These are phyloP conservation scores for Cyprinodon diabolis DNA, from an alignment of 2,797 vertebrate species.

Conservation along the genomic window DNA sequence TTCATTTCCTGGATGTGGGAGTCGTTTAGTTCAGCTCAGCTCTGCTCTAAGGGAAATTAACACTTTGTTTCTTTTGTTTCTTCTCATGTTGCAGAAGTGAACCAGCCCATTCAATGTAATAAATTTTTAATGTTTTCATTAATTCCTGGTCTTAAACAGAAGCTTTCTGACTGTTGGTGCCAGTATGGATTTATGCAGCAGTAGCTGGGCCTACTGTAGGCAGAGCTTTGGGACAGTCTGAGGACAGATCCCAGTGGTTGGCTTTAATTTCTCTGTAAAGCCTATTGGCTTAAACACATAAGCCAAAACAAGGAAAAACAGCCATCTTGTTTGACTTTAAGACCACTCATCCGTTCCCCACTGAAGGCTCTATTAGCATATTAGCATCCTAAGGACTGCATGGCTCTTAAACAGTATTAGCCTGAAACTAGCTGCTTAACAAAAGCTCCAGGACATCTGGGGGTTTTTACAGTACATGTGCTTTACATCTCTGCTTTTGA, in stretches of 20 bases:
- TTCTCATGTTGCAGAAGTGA: conserved; percentile 2
- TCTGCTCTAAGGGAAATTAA: neutral
- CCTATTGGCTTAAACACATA: neutral
- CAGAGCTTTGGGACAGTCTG: neutral
- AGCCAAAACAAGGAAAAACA: conserved; percentile 1
- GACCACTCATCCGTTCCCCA: neutral
- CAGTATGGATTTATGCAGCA: neutral
- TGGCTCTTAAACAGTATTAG: conserved; percentile 43
- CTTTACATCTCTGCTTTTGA: conserved; percentile 14
- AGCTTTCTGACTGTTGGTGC: no score
- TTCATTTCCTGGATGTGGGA: no score
- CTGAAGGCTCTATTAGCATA: conserved; percentile 5
- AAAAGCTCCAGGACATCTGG: conserved; percentile 15
- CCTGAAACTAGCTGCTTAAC: conserved; percentile 42
- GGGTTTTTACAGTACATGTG: conserved; percentile 16
- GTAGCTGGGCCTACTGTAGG: neutral
- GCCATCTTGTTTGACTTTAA: neutral
- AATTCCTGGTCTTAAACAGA: neutral
- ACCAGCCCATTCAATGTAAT: neutral
- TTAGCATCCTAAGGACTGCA: conserved; percentile 37
- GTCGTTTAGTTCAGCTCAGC: neutral
- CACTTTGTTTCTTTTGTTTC: neutral
- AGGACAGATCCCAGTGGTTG: neutral
- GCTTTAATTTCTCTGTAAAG: neutral
- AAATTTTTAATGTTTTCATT: neutral